Evolutionary conservation across 2,113 vertebrate genomes (phyloP).

Genomic region (Indri indri): DNA sequence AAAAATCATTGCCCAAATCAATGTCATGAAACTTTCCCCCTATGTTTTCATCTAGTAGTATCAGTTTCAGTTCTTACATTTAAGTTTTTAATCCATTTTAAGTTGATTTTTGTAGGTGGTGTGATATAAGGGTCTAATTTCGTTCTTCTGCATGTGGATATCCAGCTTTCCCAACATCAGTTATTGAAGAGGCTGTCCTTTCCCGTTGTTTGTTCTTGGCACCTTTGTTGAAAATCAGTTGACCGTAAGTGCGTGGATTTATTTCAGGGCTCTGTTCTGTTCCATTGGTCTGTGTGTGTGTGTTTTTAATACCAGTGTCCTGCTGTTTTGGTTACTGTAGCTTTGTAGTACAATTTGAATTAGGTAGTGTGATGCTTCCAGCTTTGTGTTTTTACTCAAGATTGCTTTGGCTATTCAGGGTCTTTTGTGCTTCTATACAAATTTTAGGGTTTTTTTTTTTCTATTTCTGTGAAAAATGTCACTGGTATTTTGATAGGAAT

Average conservation of each 20-base stretch:
- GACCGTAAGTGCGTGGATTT: background rate
- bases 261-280: background rate
- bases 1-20: background rate
- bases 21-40: background rate
- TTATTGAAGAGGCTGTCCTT: background rate
- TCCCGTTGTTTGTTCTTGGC: background rate
- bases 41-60: background rate
- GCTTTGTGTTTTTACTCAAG: background rate
- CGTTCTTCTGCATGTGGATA: background rate
- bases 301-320: background rate
- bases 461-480: background rate
- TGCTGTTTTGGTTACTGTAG: background rate
- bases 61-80: background rate
- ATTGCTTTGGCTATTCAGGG: background rate
- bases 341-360: background rate
- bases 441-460: background rate
- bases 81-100: background rate
- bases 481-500: background rate
- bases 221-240: background rate
- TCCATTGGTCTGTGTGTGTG: background rate
- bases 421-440: background rate
- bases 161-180: background rate
- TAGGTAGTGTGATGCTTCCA: background rate
- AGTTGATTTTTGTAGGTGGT: background rate
- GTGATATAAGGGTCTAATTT: background rate